Evolutionary conservation across 2,888 invertebrate species (phyloP).

Genomic region (Dasypogon diadema): DNA sequence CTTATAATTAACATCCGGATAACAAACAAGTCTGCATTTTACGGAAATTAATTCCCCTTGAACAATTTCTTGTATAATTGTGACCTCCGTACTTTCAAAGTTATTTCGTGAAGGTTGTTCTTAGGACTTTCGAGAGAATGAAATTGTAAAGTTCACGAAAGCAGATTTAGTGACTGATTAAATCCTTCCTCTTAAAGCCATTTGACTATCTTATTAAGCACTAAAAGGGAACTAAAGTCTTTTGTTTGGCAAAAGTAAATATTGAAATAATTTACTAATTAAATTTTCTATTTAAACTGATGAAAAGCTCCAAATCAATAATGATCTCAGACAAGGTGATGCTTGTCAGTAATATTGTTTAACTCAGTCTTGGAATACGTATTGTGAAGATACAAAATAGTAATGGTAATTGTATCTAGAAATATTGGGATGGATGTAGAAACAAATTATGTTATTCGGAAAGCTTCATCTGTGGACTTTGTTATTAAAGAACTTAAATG

Average conservation of each 20-base stretch:
- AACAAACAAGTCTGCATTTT: conserved; percentile 1
- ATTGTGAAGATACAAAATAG: no score
- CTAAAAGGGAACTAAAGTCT: no score
- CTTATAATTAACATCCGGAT: conserved; percentile 14
- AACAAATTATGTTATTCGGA: no score
- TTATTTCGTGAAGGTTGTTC: conserved; percentile 2
- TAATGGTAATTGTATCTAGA: no score
- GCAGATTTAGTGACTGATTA: background rate
- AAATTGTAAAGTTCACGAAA: no score
- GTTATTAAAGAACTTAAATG: no score
- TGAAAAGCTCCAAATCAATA: background rate
- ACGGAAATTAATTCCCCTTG: conserved; percentile 23
- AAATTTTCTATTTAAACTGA: no score
- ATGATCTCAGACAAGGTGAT: no score
- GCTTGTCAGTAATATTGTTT: no score
- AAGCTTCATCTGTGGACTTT: no score
- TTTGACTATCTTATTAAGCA: background rate
- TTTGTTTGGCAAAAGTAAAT: background rate
- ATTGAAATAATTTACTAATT: background rate
- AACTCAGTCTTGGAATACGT: no score
- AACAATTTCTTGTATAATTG: conserved; percentile 13
- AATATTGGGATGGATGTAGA: no score
- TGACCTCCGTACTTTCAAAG: conserved; percentile 19
- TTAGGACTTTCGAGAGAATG: background rate
- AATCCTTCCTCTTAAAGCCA: background rate